Conservation (phyloP, 2,888 invertebrate genomes). For the Salticus scenicus region DNA sequence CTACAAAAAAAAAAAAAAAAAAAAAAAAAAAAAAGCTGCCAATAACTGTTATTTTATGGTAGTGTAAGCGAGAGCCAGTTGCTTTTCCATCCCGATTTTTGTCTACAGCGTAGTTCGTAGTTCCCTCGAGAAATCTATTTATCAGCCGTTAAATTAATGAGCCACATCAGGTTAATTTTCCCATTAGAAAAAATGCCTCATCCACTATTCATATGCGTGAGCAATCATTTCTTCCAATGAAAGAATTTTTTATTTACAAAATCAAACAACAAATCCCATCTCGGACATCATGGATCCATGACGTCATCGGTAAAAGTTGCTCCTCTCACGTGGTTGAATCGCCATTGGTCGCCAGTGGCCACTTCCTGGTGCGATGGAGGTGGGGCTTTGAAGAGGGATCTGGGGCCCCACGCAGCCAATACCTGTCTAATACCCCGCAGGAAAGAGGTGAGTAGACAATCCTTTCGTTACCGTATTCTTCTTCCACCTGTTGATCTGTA, state of each 20-base stretch:
- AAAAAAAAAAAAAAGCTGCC: too few relatives aligned
- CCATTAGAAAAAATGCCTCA: background rate
- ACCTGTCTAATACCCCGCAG: slow-evolving; percentile 54
- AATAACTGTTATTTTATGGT: too few relatives aligned
- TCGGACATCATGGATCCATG: background rate
- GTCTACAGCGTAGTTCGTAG: too few relatives aligned
- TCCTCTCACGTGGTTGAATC: slow-evolving; percentile 30
- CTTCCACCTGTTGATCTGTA: background rate
- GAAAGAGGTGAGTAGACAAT: slow-evolving; percentile 63
- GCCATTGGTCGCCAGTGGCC: slow-evolving; percentile 36
- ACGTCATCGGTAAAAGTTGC: slow-evolving; percentile 12
- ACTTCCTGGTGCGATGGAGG: slow-evolving; percentile 48
- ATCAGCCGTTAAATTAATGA: background rate
- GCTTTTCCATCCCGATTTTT: too few relatives aligned
- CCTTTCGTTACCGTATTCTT: slow-evolving; percentile 50
- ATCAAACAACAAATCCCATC: too few relatives aligned
- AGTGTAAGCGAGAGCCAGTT: too few relatives aligned
- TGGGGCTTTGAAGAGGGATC: slow-evolving; percentile 26
- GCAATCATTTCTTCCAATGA: background rate
- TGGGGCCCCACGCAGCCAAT: slow-evolving; percentile 39
- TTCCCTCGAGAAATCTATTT: too few relatives aligned
- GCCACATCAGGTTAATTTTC: background rate
- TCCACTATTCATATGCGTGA: background rate
- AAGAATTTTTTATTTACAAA: too few relatives aligned
- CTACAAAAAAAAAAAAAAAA: too few relatives aligned